These are phyloP conservation scores for Falco columbarius DNA, from an alignment of 2,797 vertebrate genomes.

Conservation along the genomic window DNA sequence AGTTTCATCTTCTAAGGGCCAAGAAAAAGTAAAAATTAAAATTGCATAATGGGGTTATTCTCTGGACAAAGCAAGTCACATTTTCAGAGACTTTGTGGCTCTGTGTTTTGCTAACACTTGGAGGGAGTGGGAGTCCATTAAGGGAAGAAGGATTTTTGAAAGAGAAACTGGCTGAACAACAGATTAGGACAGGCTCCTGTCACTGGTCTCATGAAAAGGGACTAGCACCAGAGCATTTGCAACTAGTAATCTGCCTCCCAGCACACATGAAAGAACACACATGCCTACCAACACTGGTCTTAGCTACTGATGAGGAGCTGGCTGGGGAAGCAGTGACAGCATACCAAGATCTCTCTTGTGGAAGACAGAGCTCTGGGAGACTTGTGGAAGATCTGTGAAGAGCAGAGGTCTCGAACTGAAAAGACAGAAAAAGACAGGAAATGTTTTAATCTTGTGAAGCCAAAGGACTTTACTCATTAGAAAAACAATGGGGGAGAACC, in stretches of 20 bases:
- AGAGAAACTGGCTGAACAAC: neutral
- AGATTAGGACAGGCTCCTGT: neutral
- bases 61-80: neutral
- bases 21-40: neutral
- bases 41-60: neutral
- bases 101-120: neutral
- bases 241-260: neutral
- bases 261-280: neutral
- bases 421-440: neutral
- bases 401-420: neutral
- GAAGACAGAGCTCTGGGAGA: neutral
- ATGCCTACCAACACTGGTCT: neutral
- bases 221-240: neutral
- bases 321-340: neutral
- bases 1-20: neutral
- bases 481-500: neutral
- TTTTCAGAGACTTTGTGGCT: neutral
- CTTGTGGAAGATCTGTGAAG: neutral
- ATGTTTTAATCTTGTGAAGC: neutral
- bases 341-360: neutral
- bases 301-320: neutral
- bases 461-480: neutral
- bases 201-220: neutral
- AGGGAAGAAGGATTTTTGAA: neutral
- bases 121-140: neutral